These are phyloP conservation scores for Brachionus paranguensis DNA, from an alignment of 1,140 invertebrate species.

Conservation along the genomic window DNA sequence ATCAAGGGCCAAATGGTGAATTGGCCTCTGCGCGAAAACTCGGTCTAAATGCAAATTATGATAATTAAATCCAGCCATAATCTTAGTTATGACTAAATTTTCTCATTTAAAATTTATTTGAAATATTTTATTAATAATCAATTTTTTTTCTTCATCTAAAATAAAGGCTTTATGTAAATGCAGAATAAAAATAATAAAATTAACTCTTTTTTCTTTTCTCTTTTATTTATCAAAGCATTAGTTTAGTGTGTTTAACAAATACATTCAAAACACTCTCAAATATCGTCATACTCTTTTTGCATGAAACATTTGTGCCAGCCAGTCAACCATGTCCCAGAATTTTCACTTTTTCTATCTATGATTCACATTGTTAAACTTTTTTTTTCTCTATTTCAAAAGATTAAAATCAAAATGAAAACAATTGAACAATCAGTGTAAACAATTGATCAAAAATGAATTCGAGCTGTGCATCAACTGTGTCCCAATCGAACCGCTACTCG, in stretches of 20 bases:
- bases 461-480: neutral
- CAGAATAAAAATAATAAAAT: neutral
- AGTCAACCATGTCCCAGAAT: neutral
- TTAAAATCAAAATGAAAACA: neutral
- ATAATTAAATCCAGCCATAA: slow-evolving; percentile 21
- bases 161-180: neutral
- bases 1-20: neutral
- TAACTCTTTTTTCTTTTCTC: neutral
- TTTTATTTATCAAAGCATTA: neutral
- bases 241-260: neutral
- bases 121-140: slow-evolving; percentile 12
- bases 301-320: neutral
- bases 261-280: neutral
- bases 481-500: neutral
- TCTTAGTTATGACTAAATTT: slow-evolving; percentile 11
- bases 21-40: neutral
- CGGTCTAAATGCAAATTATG: neutral
- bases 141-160: neutral
- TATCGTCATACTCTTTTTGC: neutral
- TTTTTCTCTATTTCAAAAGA: neutral
- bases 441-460: neutral
- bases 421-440: neutral
- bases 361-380: neutral
- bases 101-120: slow-evolving; percentile 8
- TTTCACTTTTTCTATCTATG: neutral